phyloP scores from a whole-genome alignment of 2,113 vertebrate genomes.

The Aspiorhynchus laticeps region DNA sequence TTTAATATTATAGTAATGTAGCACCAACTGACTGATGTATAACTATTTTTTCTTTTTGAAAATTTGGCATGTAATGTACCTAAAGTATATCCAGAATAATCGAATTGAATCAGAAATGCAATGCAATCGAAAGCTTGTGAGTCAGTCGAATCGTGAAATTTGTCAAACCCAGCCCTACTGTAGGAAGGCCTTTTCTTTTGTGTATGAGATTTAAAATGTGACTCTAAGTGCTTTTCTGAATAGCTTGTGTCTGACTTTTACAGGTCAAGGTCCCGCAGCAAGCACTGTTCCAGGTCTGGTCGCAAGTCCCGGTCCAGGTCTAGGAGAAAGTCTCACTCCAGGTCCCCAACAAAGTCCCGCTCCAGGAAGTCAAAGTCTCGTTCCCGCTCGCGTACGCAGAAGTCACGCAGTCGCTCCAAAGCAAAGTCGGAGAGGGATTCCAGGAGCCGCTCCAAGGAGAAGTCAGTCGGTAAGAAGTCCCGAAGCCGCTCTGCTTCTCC shows the following conservation, averaged over 20 bases:
- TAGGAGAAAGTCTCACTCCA: slow-evolving; percentile 72
- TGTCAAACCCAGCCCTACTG: no score
- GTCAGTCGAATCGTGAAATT: no score
- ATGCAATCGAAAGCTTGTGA: no score
- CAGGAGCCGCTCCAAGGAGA: slow-evolving; percentile 89
- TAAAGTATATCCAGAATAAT: no score
- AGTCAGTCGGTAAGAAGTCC: slow-evolving; percentile 73
- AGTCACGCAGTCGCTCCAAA: slow-evolving; percentile 87
- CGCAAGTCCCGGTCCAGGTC: slow-evolving; percentile 64
- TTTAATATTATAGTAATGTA: no score
- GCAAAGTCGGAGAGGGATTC: slow-evolving; percentile 87
- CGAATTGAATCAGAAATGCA: no score
- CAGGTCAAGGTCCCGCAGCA: slow-evolving; percentile 85
- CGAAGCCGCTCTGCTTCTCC: slow-evolving; percentile 86
- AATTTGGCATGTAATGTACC: no score
- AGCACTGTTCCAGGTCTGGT: slow-evolving; percentile 66
- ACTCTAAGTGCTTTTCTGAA: not conserved
- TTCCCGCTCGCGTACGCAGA: slow-evolving; percentile 82
- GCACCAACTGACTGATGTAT: no score
- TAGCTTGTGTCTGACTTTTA: not conserved
- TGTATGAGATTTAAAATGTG: not conserved
- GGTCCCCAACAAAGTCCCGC: slow-evolving; percentile 66
- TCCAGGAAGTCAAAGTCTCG: slow-evolving; percentile 64
- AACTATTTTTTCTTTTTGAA: no score
- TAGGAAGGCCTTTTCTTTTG: no score